phyloP scores from a whole-genome alignment of 1,140 invertebrate species.

The Ephestia elutella region DNA sequence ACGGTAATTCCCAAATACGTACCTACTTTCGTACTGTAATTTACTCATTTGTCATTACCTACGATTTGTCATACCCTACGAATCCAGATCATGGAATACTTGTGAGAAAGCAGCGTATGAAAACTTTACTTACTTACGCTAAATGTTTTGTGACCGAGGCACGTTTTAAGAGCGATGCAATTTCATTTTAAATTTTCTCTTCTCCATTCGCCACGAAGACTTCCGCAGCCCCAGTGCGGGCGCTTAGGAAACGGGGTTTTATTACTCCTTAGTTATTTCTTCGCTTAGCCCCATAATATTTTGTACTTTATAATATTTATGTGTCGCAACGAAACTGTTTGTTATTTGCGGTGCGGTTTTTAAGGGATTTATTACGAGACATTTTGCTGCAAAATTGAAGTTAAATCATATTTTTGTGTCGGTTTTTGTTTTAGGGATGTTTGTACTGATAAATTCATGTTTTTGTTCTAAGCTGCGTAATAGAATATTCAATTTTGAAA shows the following conservation, averaged over 20 bases:
- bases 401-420: too few relatives aligned
- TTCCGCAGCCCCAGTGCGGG: slow-evolving; percentile 15
- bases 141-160: slow-evolving; percentile 6
- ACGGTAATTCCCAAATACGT: too few relatives aligned
- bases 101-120: too few relatives aligned
- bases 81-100: too few relatives aligned
- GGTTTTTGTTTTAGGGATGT: too few relatives aligned
- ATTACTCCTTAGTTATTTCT: slow-evolving; percentile 4
- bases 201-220: slow-evolving; percentile 15
- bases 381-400: not conserved
- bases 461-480: too few relatives aligned
- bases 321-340: not conserved
- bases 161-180: slow-evolving; percentile 24
- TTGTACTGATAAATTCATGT: too few relatives aligned
- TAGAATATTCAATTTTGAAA: too few relatives aligned
- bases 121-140: not conserved
- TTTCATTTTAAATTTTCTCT: slow-evolving; percentile 29
- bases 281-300: slow-evolving; percentile 2
- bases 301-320: slow-evolving; percentile 5
- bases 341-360: not conserved
- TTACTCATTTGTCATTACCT: too few relatives aligned
- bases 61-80: too few relatives aligned
- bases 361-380: not conserved
- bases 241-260: slow-evolving; percentile 14
- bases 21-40: too few relatives aligned